Evolutionary conservation across 1,140 invertebrate species (phyloP).

Genomic region (Diabrotica virgifera): DNA sequence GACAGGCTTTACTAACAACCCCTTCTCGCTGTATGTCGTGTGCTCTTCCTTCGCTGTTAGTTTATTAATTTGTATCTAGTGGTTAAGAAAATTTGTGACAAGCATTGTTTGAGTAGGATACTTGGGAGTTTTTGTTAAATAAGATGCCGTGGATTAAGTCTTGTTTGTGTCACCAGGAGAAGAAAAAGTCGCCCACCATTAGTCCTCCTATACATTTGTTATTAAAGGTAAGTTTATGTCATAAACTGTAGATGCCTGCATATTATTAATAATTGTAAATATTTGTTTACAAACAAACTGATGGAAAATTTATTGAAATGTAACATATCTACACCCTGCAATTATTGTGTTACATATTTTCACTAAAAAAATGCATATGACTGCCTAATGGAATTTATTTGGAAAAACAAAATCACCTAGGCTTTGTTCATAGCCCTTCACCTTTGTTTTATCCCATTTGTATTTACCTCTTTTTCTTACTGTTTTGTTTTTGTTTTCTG

Average conservation of each 20-base stretch:
- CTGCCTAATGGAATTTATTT: too few relatives aligned
- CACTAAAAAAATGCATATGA: too few relatives aligned
- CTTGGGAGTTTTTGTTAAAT: neutral
- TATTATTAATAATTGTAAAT: neutral
- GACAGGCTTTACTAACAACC: neutral
- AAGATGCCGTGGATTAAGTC: conserved; percentile 51
- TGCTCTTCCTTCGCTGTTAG: neutral
- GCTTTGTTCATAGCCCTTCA: too few relatives aligned
- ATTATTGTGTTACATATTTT: too few relatives aligned
- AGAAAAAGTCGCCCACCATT: conserved; percentile 49
- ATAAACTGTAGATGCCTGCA: neutral
- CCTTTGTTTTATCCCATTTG: too few relatives aligned
- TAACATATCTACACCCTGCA: too few relatives aligned
- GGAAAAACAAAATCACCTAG: too few relatives aligned
- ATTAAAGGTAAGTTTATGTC: conserved; percentile 43
- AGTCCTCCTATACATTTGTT: conserved; percentile 50
- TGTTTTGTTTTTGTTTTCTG: too few relatives aligned
- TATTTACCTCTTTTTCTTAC: too few relatives aligned
- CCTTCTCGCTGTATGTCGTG: too few relatives aligned
- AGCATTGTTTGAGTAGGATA: neutral
- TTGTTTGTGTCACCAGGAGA: conserved; percentile 50
- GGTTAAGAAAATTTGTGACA: neutral
- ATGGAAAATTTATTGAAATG: too few relatives aligned
- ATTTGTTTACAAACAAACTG: neutral
- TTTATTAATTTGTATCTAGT: conserved; percentile 2